Evolutionary conservation across 2,797 vertebrate genomes (phyloP).

Genomic region (Mycteria americana): DNA sequence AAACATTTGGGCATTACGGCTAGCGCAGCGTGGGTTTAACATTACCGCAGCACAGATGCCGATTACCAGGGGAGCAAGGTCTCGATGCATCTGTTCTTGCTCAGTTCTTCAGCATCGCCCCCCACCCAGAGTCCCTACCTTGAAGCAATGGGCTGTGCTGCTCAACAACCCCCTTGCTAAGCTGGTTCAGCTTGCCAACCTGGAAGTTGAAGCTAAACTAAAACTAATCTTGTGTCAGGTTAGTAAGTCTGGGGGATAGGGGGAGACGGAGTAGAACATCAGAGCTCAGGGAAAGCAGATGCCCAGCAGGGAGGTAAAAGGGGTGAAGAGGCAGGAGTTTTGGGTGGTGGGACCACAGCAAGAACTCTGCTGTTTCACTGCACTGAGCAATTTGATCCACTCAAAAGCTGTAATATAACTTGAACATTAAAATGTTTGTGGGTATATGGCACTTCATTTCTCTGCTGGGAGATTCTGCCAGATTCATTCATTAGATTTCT

Average conservation of each 20-base stretch:
- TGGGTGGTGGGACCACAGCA: not conserved
- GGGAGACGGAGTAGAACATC: not conserved
- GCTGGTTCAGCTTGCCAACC: not conserved
- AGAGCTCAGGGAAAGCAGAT: not conserved
- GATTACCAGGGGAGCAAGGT: not conserved
- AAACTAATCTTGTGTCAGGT: not conserved
- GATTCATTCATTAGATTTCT: not conserved
- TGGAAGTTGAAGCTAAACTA: not conserved
- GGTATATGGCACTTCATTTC: not conserved
- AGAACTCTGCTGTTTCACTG: not conserved
- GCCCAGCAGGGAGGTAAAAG: not conserved
- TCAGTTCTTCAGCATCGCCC: rapidly evolving
- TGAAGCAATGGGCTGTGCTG: not conserved
- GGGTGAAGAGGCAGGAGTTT: not conserved
- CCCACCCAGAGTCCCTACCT: not conserved
- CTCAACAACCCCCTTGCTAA: not conserved
- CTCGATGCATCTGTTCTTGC: not conserved
- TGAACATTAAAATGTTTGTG: not conserved
- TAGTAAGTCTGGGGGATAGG: not conserved
- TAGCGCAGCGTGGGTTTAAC: rapidly evolving
- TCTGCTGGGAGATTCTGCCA: not conserved
- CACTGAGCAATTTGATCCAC: rapidly evolving
- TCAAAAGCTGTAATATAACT: not conserved
- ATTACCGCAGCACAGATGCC: not conserved
- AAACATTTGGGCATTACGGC: not conserved